Percentiles rank a stretch among this genome's conserved stretches.
Conservation (phyloP, 2,113 vertebrate species). For the Plestiodon gilberti region DNA sequence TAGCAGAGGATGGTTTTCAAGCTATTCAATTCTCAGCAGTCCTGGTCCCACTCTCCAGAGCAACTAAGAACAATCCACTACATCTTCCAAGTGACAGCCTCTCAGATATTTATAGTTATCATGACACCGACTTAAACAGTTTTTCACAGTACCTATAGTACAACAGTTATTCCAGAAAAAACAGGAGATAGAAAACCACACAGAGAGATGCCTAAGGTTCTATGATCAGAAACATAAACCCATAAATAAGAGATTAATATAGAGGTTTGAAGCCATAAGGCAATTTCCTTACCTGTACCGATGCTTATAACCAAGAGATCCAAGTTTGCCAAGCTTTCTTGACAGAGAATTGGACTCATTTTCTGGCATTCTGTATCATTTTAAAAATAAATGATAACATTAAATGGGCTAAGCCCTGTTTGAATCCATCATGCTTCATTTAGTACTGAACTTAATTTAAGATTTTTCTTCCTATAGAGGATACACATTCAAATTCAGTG, state of each 20-base stretch:
- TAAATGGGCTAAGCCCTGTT: neutral
- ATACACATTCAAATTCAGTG: neutral
- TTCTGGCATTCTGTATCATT: slow-evolving; percentile 81
- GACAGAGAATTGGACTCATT: slow-evolving; percentile 83
- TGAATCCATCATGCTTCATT: neutral
- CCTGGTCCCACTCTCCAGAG: no score
- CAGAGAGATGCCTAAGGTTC: neutral
- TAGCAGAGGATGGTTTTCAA: no score
- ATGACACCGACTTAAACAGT: no score
- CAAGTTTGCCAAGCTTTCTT: slow-evolving; percentile 87
- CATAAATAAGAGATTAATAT: neutral
- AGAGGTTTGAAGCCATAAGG: neutral
- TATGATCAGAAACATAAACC: neutral
- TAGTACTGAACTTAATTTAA: neutral
- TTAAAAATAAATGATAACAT: slow-evolving; percentile 39
- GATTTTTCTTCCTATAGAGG: neutral
- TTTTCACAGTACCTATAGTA: neutral
- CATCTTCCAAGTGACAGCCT: no score
- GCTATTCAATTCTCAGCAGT: no score
- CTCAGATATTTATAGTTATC: no score
- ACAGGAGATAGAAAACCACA: neutral
- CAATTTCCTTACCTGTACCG: slow-evolving; percentile 81
- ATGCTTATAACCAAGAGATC: slow-evolving; percentile 85
- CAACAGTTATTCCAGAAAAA: neutral
- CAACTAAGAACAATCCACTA: no score